Percentiles rank a stretch among this genome's conserved stretches.
Evolutionary conservation across 2,888 invertebrate species (phyloP).

Genomic region (Ectemnius cavifrons): DNA sequence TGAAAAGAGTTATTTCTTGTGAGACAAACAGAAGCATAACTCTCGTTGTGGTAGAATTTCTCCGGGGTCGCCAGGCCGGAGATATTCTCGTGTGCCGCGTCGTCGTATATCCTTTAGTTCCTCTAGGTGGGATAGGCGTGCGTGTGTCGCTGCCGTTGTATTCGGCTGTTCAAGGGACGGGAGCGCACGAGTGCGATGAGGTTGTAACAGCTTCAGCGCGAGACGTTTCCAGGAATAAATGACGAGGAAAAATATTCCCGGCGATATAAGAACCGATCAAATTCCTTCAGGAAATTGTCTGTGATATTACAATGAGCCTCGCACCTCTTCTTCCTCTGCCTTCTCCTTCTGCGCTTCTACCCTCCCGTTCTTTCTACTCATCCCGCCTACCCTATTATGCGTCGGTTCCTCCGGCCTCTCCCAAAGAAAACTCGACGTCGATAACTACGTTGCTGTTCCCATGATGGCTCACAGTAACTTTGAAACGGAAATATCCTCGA

Average conservation of each 20-base stretch:
- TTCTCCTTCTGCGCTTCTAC: constrained; percentile 5
- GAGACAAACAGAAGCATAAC: too few relatives aligned
- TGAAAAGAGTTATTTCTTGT: constrained; percentile 10
- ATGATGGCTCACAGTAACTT: constrained; percentile 46
- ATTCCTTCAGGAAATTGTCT: constrained; percentile 72
- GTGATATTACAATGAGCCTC: constrained; percentile 69
- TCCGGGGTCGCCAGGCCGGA: too few relatives aligned
- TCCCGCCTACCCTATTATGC: not conserved
- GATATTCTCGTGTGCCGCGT: too few relatives aligned
- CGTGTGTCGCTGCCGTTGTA: too few relatives aligned
- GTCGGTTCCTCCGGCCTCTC: constrained; percentile 3
- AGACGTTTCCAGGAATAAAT: constrained; percentile 66
- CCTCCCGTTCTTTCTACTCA: not conserved
- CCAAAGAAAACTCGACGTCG: constrained; percentile 38
- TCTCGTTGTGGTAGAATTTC: too few relatives aligned
- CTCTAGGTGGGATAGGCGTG: too few relatives aligned
- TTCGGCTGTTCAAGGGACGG: not conserved
- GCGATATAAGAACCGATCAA: constrained; percentile 69
- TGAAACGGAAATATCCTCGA: constrained; percentile 49
- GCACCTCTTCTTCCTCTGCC: constrained; percentile 30
- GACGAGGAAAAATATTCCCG: constrained; percentile 70
- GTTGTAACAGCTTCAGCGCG: constrained; percentile 56
- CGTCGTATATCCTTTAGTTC: too few relatives aligned
- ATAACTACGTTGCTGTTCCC: constrained; percentile 47
- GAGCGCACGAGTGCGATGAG: constrained; percentile 45